Evolutionary conservation across 2,888 invertebrate species (phyloP).

Genomic region (Dastarcus helophoroides): DNA sequence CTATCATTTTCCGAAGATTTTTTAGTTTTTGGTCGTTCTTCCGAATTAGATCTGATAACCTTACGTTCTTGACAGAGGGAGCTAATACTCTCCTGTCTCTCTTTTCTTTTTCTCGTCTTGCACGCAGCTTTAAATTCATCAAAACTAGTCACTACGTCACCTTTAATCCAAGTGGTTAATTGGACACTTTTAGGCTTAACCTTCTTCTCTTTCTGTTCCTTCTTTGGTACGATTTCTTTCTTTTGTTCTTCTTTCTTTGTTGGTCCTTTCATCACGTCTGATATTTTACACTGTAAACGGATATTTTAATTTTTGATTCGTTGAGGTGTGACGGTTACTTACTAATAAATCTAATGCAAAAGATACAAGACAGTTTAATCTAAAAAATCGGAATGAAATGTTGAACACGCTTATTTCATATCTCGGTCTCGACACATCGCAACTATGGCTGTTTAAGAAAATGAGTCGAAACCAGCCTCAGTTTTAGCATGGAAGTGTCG

Average conservation of each 20-base stretch:
- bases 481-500: slow-evolving; percentile 66
- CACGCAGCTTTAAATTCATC: slow-evolving; percentile 33
- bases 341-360: slow-evolving; percentile 13
- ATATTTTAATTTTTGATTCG: neutral
- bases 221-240: slow-evolving; percentile 17
- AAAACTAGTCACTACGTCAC: slow-evolving; percentile 21
- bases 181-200: slow-evolving; percentile 19
- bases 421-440: slow-evolving; percentile 63
- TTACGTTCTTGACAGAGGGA: slow-evolving; percentile 48
- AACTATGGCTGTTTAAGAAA: slow-evolving; percentile 87
- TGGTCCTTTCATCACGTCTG: slow-evolving; percentile 24
- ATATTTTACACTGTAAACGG: slow-evolving; percentile 13
- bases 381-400: slow-evolving; percentile 11
- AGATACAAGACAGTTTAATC: slow-evolving; percentile 13
- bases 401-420: slow-evolving; percentile 41
- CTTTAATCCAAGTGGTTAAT: slow-evolving; percentile 12
- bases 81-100: slow-evolving; percentile 48
- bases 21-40: slow-evolving; percentile 38
- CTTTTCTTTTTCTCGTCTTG: slow-evolving; percentile 48
- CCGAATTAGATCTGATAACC: slow-evolving; percentile 49
- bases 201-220: slow-evolving; percentile 18
- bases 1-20: slow-evolving; percentile 23
- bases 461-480: slow-evolving; percentile 85
- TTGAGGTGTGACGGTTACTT: slow-evolving; percentile 7
- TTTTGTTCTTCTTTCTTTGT: slow-evolving; percentile 21